A percentile compares a stretch with the other conserved stretches of the same genome.
These are phyloP conservation scores for Pseudoatta argentina DNA, from an alignment of 1,140 invertebrate species.

Conservation along the genomic window DNA sequence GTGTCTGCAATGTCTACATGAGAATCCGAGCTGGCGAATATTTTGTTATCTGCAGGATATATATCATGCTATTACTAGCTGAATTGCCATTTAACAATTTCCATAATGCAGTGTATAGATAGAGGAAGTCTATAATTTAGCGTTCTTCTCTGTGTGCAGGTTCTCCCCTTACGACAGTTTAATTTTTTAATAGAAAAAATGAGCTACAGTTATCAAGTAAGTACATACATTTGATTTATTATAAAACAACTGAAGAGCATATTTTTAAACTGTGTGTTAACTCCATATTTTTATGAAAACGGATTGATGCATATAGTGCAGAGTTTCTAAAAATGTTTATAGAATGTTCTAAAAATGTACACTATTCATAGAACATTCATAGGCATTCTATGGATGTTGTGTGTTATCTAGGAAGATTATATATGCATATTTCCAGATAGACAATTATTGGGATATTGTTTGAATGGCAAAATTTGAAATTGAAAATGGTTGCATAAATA, in stretches of 20 bases:
- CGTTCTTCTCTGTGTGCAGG: conserved; percentile 42
- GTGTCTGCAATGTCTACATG: too few relatives aligned
- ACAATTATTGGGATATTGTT: too few relatives aligned
- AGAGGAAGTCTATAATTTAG: conserved; percentile 30
- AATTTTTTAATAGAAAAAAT: conserved; percentile 51
- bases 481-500: too few relatives aligned
- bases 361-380: too few relatives aligned
- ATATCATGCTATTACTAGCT: not conserved
- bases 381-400: too few relatives aligned
- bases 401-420: too few relatives aligned
- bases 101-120: not conserved
- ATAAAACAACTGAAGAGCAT: not conserved
- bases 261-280: conserved; percentile 15
- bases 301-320: too few relatives aligned
- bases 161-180: not conserved
- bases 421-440: too few relatives aligned
- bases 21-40: too few relatives aligned
- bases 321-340: too few relatives aligned
- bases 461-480: too few relatives aligned
- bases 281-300: not conserved
- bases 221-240: conserved; percentile 47
- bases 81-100: not conserved
- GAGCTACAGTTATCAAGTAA: conserved; percentile 79
- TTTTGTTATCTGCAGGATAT: not conserved
- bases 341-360: too few relatives aligned